Evolutionary conservation across 2,888 invertebrate genomes (phyloP).

Genomic region (Cerceris ruficornis): DNA sequence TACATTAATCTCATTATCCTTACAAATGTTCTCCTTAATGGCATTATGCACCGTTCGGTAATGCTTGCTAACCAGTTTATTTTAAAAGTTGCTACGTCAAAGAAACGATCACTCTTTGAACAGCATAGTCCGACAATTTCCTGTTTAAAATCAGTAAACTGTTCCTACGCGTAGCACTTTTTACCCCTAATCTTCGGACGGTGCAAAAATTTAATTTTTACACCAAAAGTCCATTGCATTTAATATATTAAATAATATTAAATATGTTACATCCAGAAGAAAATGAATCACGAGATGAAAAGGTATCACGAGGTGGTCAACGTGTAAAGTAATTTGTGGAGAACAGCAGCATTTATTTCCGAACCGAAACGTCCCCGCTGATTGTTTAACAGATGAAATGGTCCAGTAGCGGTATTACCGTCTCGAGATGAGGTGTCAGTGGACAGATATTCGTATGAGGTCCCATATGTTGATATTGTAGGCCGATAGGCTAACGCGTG

Average conservation of each 20-base stretch:
- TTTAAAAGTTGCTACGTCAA: not conserved
- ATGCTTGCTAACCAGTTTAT: not conserved
- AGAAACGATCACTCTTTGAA: not conserved
- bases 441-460: conserved; percentile 21
- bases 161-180: too few species aligned
- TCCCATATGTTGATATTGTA: conserved; percentile 43
- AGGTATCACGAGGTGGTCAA: too few species aligned
- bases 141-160: too few species aligned
- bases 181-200: too few species aligned
- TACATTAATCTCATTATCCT: not conserved
- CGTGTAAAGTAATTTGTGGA: too few species aligned
- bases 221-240: too few species aligned
- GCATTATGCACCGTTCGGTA: not conserved
- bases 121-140: not conserved
- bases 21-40: not conserved
- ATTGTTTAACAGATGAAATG: not conserved
- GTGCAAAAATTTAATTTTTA: too few species aligned
- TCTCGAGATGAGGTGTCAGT: conserved; percentile 28
- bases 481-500: conserved; percentile 58
- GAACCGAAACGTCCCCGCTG: not conserved
- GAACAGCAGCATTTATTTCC: too few species aligned
- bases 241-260: too few species aligned
- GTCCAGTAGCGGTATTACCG: conserved; percentile 6
- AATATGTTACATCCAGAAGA: too few species aligned
- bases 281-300: too few species aligned